Percentiles rank a stretch among this genome's conserved stretches.
These are phyloP conservation scores for Platygyra sinensis DNA, from an alignment of 64 coral and sea anemone genomes.

Conservation along the genomic window DNA sequence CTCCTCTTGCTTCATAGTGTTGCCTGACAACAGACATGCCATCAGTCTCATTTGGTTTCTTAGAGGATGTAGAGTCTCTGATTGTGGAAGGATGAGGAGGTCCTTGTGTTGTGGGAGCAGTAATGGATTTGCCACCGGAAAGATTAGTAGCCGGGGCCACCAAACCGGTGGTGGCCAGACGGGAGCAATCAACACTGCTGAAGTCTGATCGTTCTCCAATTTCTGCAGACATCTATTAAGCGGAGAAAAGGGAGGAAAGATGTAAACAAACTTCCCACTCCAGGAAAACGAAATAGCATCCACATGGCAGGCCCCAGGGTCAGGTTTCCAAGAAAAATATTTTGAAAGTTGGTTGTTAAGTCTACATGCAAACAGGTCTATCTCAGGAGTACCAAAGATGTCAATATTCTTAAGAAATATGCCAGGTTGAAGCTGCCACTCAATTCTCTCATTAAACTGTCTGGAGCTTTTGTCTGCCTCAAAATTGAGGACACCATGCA, in stretches of 20 bases:
- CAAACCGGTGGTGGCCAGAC: conserved; percentile 43
- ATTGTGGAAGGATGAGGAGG: conserved; percentile 38
- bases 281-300: conserved; percentile 36
- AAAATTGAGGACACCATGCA: conserved; percentile 47
- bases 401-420: conserved; percentile 20
- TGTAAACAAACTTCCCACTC: conserved; percentile 39
- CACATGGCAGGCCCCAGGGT: background rate
- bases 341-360: too few relatives aligned
- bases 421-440: conserved; percentile 36
- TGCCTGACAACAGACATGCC: too few relatives aligned
- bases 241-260: conserved; percentile 45
- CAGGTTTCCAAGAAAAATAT: conserved; percentile 23
- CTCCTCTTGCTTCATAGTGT: too few relatives aligned
- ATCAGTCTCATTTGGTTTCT: too few relatives aligned
- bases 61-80: conserved; percentile 35
- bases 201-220: conserved; percentile 34
- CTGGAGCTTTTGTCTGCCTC: conserved; percentile 45
- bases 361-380: conserved; percentile 54
- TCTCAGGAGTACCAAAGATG: conserved; percentile 27
- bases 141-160: conserved; percentile 32
- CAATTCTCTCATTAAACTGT: conserved; percentile 54
- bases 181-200: conserved; percentile 26
- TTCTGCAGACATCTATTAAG: conserved; percentile 43
- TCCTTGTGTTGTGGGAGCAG: conserved; percentile 25
- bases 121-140: conserved; percentile 18